These are phyloP conservation scores for Meandrina meandrites DNA, from an alignment of 92 coral and sea anemone genomes.

Conservation along the genomic window DNA sequence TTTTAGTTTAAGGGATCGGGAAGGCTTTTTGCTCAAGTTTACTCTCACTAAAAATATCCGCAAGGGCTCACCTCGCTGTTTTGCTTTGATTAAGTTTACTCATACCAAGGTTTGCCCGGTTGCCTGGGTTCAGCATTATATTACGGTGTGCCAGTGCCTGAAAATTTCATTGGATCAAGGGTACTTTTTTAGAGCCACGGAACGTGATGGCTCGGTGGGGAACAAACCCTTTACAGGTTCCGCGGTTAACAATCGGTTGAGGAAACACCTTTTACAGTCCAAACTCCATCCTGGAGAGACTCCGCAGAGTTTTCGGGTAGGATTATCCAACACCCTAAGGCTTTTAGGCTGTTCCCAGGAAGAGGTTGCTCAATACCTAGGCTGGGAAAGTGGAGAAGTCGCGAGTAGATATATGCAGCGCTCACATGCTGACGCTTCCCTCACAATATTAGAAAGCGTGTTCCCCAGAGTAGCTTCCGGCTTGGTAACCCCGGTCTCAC, in stretches of 20 bases:
- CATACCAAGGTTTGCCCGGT: conserved; percentile 35
- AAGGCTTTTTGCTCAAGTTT: conserved; percentile 47
- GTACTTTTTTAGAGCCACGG: conserved; percentile 49
- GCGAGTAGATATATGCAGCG: conserved; percentile 14
- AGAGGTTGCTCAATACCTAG: conserved; percentile 30
- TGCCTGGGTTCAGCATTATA: conserved; percentile 44
- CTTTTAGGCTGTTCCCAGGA: conserved; percentile 42
- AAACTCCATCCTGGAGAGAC: conserved; percentile 27
- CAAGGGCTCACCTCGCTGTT: conserved; percentile 16
- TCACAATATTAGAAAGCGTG: not conserved
- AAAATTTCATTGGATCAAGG: conserved; percentile 21
- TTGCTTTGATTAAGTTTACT: conserved; percentile 40
- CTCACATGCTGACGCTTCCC: conserved; percentile 7
- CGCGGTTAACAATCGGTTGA: conserved; percentile 40
- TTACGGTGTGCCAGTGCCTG: conserved; percentile 25
- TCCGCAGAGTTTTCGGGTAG: conserved; percentile 41
- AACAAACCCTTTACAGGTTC: conserved; percentile 41
- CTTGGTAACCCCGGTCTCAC: not conserved
- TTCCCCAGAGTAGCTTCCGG: not conserved
- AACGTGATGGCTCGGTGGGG: conserved; percentile 39
- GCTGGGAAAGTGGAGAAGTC: conserved; percentile 24
- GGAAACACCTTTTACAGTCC: conserved; percentile 35
- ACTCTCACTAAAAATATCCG: conserved; percentile 44
- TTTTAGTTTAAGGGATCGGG: conserved; percentile 37
- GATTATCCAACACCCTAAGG: conserved; percentile 28